Conservation (phyloP, 2,888 invertebrate species). For the Tenthredo notha region DNA sequence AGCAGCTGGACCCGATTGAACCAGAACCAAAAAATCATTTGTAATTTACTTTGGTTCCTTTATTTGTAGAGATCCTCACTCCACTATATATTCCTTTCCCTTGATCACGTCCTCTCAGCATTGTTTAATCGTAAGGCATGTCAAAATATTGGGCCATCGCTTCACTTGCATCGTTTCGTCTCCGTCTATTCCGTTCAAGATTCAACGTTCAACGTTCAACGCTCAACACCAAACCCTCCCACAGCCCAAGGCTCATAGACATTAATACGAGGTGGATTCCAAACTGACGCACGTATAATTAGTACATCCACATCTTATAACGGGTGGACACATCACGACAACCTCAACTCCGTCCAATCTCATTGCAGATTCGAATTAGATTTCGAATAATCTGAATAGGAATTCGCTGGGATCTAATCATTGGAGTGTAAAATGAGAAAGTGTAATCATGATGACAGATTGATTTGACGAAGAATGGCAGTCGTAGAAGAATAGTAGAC, state of each 20-base stretch:
- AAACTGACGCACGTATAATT: conserved; percentile 70
- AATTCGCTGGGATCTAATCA: not conserved
- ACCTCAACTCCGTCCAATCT: not conserved
- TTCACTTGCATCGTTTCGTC: conserved; percentile 19
- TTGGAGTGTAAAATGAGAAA: not conserved
- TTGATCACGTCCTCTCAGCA: conserved; percentile 15
- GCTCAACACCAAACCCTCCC: conserved; percentile 63
- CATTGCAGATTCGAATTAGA: not conserved
- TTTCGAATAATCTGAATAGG: not conserved
- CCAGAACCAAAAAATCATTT: conserved; percentile 1
- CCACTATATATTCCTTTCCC: not conserved
- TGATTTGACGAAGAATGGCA: not conserved
- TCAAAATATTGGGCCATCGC: conserved; percentile 62
- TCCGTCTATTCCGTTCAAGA: conserved; percentile 30
- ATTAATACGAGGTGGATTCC: conserved; percentile 65
- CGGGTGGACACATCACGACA: conserved; percentile 61
- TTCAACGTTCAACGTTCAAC: conserved; percentile 24
- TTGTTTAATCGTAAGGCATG: conserved; percentile 57
- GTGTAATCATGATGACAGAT: not conserved
- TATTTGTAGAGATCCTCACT: conserved; percentile 29
- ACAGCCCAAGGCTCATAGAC: conserved; percentile 66
- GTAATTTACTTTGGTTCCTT: conserved; percentile 32
- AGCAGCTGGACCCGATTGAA: conserved; percentile 29
- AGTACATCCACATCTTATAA: conserved; percentile 66
- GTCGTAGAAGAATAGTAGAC: not conserved